phyloP scores from a whole-genome alignment of 2,113 vertebrate genomes.

The Aphyosemion australe region DNA sequence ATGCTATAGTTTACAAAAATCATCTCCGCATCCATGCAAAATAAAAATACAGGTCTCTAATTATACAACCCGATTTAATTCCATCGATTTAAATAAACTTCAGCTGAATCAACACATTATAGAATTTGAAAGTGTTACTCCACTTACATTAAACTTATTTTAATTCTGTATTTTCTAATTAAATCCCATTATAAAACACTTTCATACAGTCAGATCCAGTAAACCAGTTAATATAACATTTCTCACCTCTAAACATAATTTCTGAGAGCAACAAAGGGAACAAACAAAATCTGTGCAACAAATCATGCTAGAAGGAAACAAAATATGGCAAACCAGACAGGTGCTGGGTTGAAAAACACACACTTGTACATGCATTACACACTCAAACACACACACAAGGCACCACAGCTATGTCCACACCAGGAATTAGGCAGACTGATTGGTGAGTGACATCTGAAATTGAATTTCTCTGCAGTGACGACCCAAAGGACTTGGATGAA shows the following conservation, averaged over 20 bases:
- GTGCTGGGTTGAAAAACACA: conserved; percentile 13
- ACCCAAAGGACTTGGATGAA: conserved; percentile 42
- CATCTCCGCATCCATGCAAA: not conserved
- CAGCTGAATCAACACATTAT: not conserved
- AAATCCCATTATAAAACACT: too few species aligned
- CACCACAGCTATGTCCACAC: conserved; percentile 23
- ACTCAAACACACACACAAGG: conserved; percentile 17
- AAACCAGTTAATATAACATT: not conserved
- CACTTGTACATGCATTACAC: conserved; percentile 9
- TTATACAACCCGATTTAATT: not conserved
- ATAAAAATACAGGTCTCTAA: not conserved
- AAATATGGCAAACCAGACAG: conserved; percentile 3
- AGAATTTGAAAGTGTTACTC: not conserved
- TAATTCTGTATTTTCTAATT: not conserved
- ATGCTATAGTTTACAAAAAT: not conserved
- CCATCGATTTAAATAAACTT: not conserved
- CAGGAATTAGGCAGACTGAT: conserved; percentile 59
- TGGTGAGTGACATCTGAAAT: conserved; percentile 70
- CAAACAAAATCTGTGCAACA: not conserved
- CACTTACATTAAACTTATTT: not conserved
- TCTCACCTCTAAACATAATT: too few species aligned
- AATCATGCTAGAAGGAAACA: conserved; percentile 14
- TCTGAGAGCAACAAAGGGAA: not conserved
- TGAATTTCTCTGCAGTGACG: conserved; percentile 59
- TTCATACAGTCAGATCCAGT: not conserved